These are phyloP conservation scores for Dipodomys ordii DNA, from an alignment of 2,113 vertebrate species.

Conservation along the genomic window DNA sequence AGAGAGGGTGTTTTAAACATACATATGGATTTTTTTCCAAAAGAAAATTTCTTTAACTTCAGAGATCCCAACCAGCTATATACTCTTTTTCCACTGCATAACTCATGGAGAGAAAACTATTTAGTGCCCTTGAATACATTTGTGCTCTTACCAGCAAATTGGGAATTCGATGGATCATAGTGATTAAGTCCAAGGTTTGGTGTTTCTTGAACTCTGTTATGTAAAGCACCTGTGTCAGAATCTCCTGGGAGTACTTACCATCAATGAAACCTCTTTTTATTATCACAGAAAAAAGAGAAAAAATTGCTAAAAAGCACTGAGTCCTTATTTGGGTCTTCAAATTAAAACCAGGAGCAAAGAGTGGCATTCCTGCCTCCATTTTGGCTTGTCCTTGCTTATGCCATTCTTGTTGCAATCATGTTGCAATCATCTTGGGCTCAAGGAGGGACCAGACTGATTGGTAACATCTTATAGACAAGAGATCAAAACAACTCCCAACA, in stretches of 20 bases:
- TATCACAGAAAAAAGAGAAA: background rate
- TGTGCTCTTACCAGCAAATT: background rate
- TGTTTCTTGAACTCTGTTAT: background rate
- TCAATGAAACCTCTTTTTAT: background rate
- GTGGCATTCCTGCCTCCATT: too few species aligned
- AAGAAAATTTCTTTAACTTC: background rate
- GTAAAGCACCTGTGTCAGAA: background rate
- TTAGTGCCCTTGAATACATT: background rate
- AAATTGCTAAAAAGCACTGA: too few species aligned
- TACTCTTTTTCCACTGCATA: background rate
- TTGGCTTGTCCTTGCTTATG: too few species aligned
- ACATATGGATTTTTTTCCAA: background rate
- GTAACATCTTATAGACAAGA: too few species aligned
- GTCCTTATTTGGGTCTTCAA: too few species aligned
- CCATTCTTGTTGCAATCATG: too few species aligned
- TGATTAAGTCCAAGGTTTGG: background rate
- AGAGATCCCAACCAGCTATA: background rate
- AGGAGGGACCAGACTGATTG: too few species aligned
- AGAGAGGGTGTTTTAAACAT: background rate
- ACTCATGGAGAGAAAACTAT: background rate
- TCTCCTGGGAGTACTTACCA: background rate
- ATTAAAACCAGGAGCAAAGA: too few species aligned
- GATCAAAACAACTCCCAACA: too few species aligned
- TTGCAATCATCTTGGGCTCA: too few species aligned
- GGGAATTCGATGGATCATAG: background rate